These are phyloP conservation scores for Cepaea hortensis DNA, from an alignment of 2,888 invertebrate genomes.

Conservation along the genomic window DNA sequence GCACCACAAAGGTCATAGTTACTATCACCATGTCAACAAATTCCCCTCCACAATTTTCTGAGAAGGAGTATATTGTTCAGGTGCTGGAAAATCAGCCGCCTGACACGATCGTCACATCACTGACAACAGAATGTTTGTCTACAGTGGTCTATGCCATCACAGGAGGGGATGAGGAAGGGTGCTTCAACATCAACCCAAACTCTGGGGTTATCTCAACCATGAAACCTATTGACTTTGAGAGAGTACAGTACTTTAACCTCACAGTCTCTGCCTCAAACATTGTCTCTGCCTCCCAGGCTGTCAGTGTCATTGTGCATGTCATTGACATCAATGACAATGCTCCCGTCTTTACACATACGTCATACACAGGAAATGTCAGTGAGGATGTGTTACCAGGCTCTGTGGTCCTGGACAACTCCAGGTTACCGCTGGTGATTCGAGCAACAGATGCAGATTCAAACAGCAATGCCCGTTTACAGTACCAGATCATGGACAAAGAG, in stretches of 20 bases:
- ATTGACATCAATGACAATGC: conserved; percentile 85
- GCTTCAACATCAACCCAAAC: conserved; percentile 88
- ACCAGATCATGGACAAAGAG: conserved; percentile 87
- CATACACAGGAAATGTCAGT: conserved; percentile 86
- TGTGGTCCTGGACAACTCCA: conserved; percentile 84
- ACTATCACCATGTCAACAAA: conserved; percentile 94
- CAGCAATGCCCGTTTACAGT: conserved; percentile 87
- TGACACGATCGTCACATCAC: conserved; percentile 62
- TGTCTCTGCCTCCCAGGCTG: conserved; percentile 85
- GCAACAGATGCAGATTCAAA: conserved; percentile 91
- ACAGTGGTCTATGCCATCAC: conserved; percentile 83
- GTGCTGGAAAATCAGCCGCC: conserved; percentile 65
- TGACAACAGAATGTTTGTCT: conserved; percentile 68
- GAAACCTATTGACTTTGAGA: conserved; percentile 85
- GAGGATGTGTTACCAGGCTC: conserved; percentile 83
- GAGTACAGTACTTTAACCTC: conserved; percentile 85
- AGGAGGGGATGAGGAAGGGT: conserved; percentile 85
- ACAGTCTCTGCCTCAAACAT: conserved; percentile 90
- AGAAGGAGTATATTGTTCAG: conserved; percentile 65
- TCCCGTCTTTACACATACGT: conserved; percentile 87
- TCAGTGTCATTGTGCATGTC: conserved; percentile 88
- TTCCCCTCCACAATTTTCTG: conserved; percentile 89
- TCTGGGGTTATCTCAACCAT: conserved; percentile 89
- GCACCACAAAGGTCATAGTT: conserved; percentile 90
- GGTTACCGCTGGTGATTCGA: conserved; percentile 87